Evolutionary conservation across 2,113 vertebrate species (phyloP), one percentile per base, ranked within the genome.

Genomic region (Neolamprologus variostigma): DNA sequence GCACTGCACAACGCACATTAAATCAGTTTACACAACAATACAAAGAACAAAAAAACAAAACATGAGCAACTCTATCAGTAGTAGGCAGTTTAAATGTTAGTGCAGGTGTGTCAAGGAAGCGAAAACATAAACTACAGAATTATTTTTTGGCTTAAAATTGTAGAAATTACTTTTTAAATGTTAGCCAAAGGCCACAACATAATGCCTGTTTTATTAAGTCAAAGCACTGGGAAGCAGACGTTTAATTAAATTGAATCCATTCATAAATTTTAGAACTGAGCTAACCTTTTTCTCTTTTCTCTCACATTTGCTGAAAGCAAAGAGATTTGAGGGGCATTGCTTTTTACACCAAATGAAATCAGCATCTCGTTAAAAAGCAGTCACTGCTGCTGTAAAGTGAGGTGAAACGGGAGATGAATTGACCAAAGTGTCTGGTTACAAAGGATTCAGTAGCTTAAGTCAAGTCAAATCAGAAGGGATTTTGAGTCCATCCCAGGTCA

Each of bases 201-300:
- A 31, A 50, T 8, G 23, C 14, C 40, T 28, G 40, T 45, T 28
- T 47, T 76, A 47, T 76, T 76, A 47, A 47, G 23, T 76, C 71
- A 76, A 47, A 76, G 71, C 71, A 50, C 71, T 31, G 2, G 4
- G 42, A 76, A 76, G 23, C 16, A 31, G 42, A 47, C 2, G 1
- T 47, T 76, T 76, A 28, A 76, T 76, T 0, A 47, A 76, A 76
- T 5, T 28, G 23, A 47, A 76, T 47, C 42, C 14, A 47, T 47
- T 76, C 71, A 76, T 76, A 1, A 47, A 76, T 76, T 45, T 76
- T 76, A 76, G 71, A 76, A 47, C 23, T 28, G 9, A 76, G 21
- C 68, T 47, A 76, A 28, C 9, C 6, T 4, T 47, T 47, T 8
- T 47, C 40, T 19, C 42, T 5, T 5, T 14, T 28, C 40, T 28